Percentiles rank a stretch among this genome's conserved stretches.
Conservation (phyloP, 2,797 vertebrate species). For the Rhinatrema bivittatum region DNA sequence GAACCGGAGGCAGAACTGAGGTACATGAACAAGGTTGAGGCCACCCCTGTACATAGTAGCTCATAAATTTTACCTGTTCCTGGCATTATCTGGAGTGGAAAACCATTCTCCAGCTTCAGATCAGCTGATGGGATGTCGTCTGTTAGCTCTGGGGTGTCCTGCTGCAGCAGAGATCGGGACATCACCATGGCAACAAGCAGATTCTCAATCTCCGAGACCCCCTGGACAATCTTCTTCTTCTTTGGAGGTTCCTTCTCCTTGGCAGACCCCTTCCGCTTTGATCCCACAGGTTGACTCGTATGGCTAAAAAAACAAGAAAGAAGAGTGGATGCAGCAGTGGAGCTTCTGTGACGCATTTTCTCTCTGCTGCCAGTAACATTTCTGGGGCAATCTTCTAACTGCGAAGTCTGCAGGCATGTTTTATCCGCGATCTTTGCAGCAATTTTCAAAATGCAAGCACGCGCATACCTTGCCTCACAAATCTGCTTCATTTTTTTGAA, state of each 20-base stretch:
- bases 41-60: not conserved
- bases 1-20: not conserved
- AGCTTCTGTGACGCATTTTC: too few species aligned
- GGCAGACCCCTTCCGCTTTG: conserved; percentile 60
- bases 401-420: too few species aligned
- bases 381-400: too few species aligned
- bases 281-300: conserved; percentile 26
- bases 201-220: conserved; percentile 62
- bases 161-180: conserved; percentile 73
- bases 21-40: not conserved
- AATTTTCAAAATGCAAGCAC: too few species aligned
- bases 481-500: too few species aligned
- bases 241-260: conserved; percentile 41
- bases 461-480: too few species aligned
- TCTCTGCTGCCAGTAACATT: too few species aligned
- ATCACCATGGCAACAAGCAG: conserved; percentile 80
- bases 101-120: conserved; percentile 27
- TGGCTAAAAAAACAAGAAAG: conserved; percentile 32
- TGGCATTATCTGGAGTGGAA: conserved; percentile 31
- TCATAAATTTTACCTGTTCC: conserved; percentile 47
- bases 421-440: too few species aligned
- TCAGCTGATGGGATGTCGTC: conserved; percentile 7
- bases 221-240: conserved; percentile 53
- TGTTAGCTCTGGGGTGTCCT: not conserved
- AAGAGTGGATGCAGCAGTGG: too few species aligned